Evolutionary conservation across 2,888 invertebrate genomes (phyloP).

Genomic region (Phymatocera aterrima): DNA sequence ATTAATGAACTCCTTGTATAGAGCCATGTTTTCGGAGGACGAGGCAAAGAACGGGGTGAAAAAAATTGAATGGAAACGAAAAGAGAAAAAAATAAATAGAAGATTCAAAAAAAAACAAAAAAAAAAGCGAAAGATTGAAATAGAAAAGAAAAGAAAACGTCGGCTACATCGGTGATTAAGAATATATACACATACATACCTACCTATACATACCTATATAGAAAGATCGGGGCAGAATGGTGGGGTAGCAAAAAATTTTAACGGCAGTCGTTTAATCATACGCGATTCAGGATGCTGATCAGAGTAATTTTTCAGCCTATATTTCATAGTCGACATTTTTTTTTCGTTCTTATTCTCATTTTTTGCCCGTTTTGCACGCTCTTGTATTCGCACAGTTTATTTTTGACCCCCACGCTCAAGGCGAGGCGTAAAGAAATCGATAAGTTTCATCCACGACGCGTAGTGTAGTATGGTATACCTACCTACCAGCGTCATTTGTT

Average conservation of each 20-base stretch:
- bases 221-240: too few species aligned
- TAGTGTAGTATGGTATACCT: background rate
- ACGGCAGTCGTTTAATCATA: background rate
- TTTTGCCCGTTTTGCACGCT: too few species aligned
- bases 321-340: background rate
- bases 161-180: background rate
- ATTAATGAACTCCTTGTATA: constrained; percentile 66
- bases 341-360: too few species aligned
- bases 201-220: too few species aligned
- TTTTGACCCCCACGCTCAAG: constrained; percentile 6
- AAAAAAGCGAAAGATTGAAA: too few species aligned
- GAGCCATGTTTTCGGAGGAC: constrained; percentile 58
- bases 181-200: background rate
- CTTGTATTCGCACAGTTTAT: background rate
- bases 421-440: constrained; percentile 13
- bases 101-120: background rate
- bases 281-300: constrained; percentile 5
- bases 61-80: constrained; percentile 47
- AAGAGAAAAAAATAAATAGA: background rate
- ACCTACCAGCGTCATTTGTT: background rate
- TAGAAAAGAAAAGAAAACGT: background rate
- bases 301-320: background rate
- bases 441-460: constrained; percentile 12
- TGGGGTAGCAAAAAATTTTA: too few species aligned
- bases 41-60: constrained; percentile 32